phyloP scores from a whole-genome alignment of 2,113 vertebrate species.

The Ahaetulla prasina region DNA sequence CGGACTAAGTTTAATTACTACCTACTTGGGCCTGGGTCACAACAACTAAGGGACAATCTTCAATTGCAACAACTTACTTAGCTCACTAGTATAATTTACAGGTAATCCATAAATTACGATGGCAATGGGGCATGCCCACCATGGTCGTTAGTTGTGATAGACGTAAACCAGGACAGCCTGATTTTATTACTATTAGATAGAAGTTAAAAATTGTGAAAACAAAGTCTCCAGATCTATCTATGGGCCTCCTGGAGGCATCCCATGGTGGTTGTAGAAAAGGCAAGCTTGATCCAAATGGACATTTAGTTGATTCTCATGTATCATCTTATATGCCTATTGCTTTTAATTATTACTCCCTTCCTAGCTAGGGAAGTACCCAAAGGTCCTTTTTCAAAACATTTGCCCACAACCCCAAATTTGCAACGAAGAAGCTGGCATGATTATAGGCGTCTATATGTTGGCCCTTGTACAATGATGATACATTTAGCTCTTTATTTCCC shows the following conservation, averaged over 20 bases:
- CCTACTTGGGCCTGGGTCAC: no score
- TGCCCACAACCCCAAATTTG: background rate
- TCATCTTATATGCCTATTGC: background rate
- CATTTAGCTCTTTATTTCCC: background rate
- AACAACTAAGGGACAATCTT: constrained; percentile 29
- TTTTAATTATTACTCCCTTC: background rate
- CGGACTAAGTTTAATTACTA: no score
- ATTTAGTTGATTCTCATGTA: background rate
- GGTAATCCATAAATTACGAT: background rate
- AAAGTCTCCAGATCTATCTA: background rate
- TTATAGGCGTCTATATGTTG: background rate
- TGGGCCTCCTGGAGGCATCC: background rate
- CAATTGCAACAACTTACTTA: constrained; percentile 31
- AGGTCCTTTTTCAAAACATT: background rate
- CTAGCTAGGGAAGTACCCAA: background rate
- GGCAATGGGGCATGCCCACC: no score
- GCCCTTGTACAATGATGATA: background rate
- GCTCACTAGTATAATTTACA: background rate
- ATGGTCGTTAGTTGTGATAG: no score
- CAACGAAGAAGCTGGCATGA: background rate
- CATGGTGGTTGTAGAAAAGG: background rate
- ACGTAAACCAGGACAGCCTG: background rate
- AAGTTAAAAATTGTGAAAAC: background rate
- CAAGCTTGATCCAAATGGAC: background rate
- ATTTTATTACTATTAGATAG: background rate